phyloP scores from a whole-genome alignment of 2,797 vertebrate species.

The Sebastes nivosus region DNA sequence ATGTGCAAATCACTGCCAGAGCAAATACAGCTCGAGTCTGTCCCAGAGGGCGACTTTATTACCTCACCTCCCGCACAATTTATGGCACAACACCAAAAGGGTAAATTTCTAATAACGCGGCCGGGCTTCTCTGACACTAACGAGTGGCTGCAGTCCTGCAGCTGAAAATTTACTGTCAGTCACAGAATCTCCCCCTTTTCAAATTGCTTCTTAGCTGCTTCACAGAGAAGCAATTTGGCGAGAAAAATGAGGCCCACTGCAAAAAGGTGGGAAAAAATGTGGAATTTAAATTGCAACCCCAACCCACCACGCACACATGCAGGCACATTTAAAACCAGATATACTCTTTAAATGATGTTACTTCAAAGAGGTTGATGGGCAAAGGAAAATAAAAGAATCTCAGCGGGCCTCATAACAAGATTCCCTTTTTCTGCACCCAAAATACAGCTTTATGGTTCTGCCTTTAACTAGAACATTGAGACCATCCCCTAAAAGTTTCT shows the following conservation, averaged over 20 bases:
- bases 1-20: conserved; percentile 60
- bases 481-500: neutral
- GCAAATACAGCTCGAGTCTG: conserved; percentile 48
- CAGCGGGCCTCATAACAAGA: neutral
- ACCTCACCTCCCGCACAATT: conserved; percentile 55
- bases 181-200: conserved; percentile 47
- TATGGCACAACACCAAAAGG: conserved; percentile 66
- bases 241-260: conserved; percentile 47
- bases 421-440: neutral
- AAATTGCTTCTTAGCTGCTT: conserved; percentile 63
- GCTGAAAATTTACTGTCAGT: conserved; percentile 65
- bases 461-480: conserved; percentile 21
- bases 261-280: conserved; percentile 30
- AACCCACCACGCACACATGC: neutral
- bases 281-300: conserved; percentile 33
- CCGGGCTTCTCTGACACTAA: conserved; percentile 62
- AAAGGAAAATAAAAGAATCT: conserved; percentile 22
- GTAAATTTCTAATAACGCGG: conserved; percentile 66
- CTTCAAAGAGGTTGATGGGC: conserved; percentile 26
- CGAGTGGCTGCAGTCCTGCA: conserved; percentile 55
- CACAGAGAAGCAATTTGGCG: conserved; percentile 60
- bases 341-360: conserved; percentile 24
- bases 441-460: conserved; percentile 1
- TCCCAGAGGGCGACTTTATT: conserved; percentile 62
- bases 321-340: conserved; percentile 6